Base-by-base conservation (phyloP, 1,140 invertebrate genomes). In the Batillaria attramentaria region DNA sequence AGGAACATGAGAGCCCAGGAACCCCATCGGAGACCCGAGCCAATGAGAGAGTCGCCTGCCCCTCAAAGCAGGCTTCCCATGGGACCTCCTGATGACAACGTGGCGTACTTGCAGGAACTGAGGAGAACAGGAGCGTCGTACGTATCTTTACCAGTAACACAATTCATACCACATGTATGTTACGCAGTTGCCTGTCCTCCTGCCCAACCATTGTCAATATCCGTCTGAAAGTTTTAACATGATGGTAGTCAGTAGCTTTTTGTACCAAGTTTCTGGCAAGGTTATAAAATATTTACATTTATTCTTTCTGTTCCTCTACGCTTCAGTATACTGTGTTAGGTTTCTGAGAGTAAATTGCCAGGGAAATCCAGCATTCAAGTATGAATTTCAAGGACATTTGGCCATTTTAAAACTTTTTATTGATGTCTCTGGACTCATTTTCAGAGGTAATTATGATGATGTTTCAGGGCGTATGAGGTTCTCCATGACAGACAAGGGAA, bases 401-500 rank as follows among this genome's bases (percentile, higher is more conserved):
- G n/a, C n/a, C n/a, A n/a, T n/a, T n/a, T n/a, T n/a, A n/a, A n/a
- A n/a, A n/a, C n/a, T n/a, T 20, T 73, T 78, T 50, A 18, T 13
- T 28, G 72, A 3, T 77, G 8, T 28, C 57, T 16, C 1, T 39
- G 39, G 68, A 18, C 46, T 79, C 50, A 2, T 31, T 57, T 43
- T 42, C 8, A 46, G 43, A 33, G 33, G 10, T 43, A 33, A 54
- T 65, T 37, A 20, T 65, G 39, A 69, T 35, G 65, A 66, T 65
- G 35, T 84, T 85, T 18, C 80, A 90, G 88, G 79, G 84, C 87
- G 18, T 88, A 85, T 79, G 89, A 90, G 72, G 89, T 84, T n/a
- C 82, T 85, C 8, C 89, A 91, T 83, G 87, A 89, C 39, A 79
- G 89, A 81, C 66, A 82, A 46, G 88, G 88, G 16, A 88, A 85